A percentile compares a stretch with the other conserved stretches of the same genome.
Conservation (phyloP, 2,888 invertebrate genomes). For the Sminthurinus aureus region DNA sequence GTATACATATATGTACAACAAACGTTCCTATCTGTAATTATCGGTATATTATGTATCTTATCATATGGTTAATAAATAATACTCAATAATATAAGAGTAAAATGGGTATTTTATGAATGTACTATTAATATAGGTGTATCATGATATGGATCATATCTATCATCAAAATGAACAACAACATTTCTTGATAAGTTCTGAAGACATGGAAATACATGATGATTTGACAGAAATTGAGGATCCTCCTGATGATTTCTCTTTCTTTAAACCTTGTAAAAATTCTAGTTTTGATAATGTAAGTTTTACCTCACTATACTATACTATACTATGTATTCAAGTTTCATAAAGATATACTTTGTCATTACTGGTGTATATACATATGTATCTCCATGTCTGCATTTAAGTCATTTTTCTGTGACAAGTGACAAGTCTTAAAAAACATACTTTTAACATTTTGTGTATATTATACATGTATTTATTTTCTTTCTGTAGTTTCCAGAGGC, state of each 20-base stretch:
- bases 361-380: background rate
- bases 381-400: background rate
- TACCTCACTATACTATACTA: background rate
- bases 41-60: background rate
- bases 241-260: conserved; percentile 25
- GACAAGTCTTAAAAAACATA: too few relatives aligned
- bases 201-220: background rate
- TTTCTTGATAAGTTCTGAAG: background rate
- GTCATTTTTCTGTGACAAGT: too few relatives aligned
- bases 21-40: background rate
- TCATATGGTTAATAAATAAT: background rate
- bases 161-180: background rate
- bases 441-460: background rate
- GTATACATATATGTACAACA: background rate
- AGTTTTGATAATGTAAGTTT: conserved; percentile 16
- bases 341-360: background rate
- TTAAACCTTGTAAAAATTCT: conserved; percentile 29
- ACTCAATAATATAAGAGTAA: background rate
- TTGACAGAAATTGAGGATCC: conserved; percentile 23
- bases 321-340: background rate
- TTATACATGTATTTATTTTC: background rate
- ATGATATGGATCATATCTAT: background rate
- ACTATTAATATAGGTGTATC: background rate
- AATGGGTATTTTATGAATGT: background rate
- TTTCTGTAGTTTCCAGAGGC: background rate